Evolutionary conservation across 2,888 invertebrate genomes (phyloP).

Genomic region (Epirrhoe tristata): DNA sequence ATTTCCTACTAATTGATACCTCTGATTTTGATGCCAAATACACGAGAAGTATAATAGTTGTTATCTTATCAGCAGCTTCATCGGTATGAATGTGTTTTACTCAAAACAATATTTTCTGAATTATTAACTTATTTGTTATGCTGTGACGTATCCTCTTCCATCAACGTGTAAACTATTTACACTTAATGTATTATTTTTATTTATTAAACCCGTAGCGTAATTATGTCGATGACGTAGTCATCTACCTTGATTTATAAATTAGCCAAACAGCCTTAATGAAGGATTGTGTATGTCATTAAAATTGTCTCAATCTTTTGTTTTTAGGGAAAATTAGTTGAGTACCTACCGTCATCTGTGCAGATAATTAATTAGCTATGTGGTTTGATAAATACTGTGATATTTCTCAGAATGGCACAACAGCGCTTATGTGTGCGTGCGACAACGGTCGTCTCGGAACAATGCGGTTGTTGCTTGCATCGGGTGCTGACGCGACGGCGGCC

Average conservation of each 20-base stretch:
- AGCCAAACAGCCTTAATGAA: background rate
- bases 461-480: constrained; percentile 93
- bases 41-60: too few relatives aligned
- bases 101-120: background rate
- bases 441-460: constrained; percentile 94
- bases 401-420: constrained; percentile 94
- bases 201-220: background rate
- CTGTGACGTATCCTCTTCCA: background rate
- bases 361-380: background rate
- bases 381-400: background rate
- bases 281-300: background rate
- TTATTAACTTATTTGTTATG: background rate
- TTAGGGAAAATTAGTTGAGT: background rate
- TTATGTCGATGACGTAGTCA: background rate
- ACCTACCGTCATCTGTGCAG: background rate
- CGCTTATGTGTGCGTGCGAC: constrained; percentile 95
- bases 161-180: background rate
- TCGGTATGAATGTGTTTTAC: background rate
- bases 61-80: background rate
- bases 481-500: constrained; percentile 96
- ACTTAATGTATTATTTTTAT: background rate
- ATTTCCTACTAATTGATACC: background rate
- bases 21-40: background rate
- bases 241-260: constrained; percentile 4
- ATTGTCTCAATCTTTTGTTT: background rate